Percentiles rank a stretch among this genome's conserved stretches.
Conservation (phyloP, 2,888 invertebrate genomes). For the Protophormia terraenovae region DNA sequence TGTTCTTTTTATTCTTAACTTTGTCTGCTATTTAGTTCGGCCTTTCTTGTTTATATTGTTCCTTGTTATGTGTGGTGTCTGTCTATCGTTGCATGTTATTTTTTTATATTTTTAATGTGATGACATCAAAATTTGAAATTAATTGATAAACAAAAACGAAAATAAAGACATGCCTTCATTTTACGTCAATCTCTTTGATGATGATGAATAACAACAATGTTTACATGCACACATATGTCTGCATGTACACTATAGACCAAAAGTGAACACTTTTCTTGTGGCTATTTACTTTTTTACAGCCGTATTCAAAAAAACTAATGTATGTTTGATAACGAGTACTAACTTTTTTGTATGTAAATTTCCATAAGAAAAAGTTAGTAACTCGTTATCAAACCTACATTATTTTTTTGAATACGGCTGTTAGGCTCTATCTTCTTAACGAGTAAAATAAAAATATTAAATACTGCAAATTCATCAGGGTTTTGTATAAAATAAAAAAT, state of each 20-base stretch:
- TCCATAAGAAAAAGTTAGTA: too few species aligned
- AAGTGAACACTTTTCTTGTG: background rate
- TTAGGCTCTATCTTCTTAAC: too few species aligned
- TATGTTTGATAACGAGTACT: too few species aligned
- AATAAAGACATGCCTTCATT: conserved; percentile 10
- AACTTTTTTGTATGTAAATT: too few species aligned
- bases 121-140: conserved; percentile 50
- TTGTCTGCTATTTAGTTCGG: background rate
- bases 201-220: conserved; percentile 7
- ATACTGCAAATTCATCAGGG: too few species aligned
- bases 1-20: background rate
- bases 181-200: conserved; percentile 10
- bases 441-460: too few species aligned
- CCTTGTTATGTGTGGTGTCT: background rate
- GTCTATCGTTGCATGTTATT: background rate
- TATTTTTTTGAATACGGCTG: too few species aligned
- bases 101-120: conserved; percentile 22
- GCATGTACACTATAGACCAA: background rate
- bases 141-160: conserved; percentile 46
- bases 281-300: too few species aligned
- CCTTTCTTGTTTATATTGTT: background rate
- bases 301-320: too few species aligned
- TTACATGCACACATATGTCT: background rate
- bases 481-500: too few species aligned
- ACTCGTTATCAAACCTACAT: too few species aligned